These are phyloP conservation scores for Prenolepis imparis DNA, from an alignment of 2,888 invertebrate species.

Conservation along the genomic window DNA sequence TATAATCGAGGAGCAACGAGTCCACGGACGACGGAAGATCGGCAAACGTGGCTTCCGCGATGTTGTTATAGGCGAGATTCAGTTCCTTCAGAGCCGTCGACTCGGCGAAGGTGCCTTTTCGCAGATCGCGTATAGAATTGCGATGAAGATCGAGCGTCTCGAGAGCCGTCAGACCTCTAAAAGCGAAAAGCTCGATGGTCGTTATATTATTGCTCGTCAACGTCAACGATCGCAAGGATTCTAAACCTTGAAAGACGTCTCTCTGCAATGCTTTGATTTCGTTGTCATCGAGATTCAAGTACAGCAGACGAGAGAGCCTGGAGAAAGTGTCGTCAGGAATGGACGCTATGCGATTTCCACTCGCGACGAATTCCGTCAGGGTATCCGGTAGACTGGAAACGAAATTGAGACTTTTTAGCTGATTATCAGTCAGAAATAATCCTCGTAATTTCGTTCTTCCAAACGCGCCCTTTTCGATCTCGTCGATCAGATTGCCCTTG, in stretches of 20 bases:
- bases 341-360: conserved; percentile 66
- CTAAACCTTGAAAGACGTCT: conserved; percentile 71
- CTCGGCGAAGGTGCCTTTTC: conserved; percentile 83
- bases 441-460: conserved; percentile 79
- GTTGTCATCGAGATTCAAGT: conserved; percentile 73
- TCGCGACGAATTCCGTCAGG: conserved; percentile 67
- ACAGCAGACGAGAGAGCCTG: conserved; percentile 59
- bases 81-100: conserved; percentile 84
- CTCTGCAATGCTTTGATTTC: conserved; percentile 66
- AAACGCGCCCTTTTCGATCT: conserved; percentile 84
- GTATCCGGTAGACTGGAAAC: conserved; percentile 71
- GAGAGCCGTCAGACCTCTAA: conserved; percentile 74
- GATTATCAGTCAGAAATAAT: conserved; percentile 70
- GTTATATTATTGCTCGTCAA: conserved; percentile 83
- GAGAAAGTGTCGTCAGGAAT: conserved; percentile 70
- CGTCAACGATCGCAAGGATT: conserved; percentile 81
- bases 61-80: conserved; percentile 85
- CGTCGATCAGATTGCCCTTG: conserved; percentile 82
- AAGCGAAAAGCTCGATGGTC: conserved; percentile 82
- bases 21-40: conserved; percentile 81
- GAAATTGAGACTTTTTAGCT: conserved; percentile 71
- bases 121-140: conserved; percentile 76
- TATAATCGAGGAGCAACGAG: conserved; percentile 85
- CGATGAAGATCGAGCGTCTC: conserved; percentile 64
- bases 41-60: conserved; percentile 83